Conservation (phyloP, 2,113 vertebrate genomes). For the Perca fluviatilis region DNA sequence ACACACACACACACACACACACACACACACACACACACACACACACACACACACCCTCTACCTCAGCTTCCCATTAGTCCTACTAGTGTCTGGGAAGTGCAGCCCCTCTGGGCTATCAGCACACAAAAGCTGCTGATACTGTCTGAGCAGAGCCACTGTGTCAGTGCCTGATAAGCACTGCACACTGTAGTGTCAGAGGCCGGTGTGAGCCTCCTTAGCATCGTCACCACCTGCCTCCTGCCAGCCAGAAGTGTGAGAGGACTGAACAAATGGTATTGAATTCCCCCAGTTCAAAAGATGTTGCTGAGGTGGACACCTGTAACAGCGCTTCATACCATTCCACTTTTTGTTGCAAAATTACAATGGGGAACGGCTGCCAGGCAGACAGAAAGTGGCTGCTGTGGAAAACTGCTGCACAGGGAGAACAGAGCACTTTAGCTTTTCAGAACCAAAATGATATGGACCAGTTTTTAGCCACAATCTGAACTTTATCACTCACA, state of each 20-base stretch:
- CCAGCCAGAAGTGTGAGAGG: neutral
- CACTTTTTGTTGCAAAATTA: constrained; percentile 29
- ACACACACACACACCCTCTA: constrained; percentile 11
- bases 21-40: constrained; percentile 12
- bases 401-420: constrained; percentile 14
- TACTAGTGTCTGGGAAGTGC: constrained; percentile 30
- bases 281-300: constrained; percentile 30
- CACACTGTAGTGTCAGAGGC: constrained; percentile 48
- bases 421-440: constrained; percentile 15
- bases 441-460: neutral
- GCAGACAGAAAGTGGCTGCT: constrained; percentile 14
- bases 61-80: constrained; percentile 32
- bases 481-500: neutral
- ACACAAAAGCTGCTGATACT: constrained; percentile 62
- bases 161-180: constrained; percentile 68
- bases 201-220: constrained; percentile 37
- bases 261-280: constrained; percentile 24
- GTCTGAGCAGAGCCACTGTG: constrained; percentile 48
- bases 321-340: neutral
- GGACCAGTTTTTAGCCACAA: neutral
- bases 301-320: constrained; percentile 43
- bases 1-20: constrained; percentile 16
- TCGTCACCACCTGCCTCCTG: constrained; percentile 48
- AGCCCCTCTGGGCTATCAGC: constrained; percentile 48
- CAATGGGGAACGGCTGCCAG: neutral